Evolutionary conservation across 2,888 invertebrate genomes (phyloP).

Genomic region (Cerastoderma edule): DNA sequence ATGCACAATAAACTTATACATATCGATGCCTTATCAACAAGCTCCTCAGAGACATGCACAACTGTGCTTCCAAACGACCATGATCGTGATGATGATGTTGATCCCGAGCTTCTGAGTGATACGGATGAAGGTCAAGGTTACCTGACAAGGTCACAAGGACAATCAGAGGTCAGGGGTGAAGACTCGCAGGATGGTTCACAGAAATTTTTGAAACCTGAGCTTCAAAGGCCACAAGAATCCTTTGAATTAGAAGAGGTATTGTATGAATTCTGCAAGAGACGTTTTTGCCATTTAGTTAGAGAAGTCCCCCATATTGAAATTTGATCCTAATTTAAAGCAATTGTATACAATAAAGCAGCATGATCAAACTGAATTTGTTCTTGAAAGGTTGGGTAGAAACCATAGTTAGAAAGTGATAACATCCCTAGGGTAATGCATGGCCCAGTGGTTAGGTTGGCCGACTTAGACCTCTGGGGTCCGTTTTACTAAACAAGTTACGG

Average conservation of each 20-base stretch:
- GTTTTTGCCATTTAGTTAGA: too few species aligned
- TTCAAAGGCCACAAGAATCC: slow-evolving; percentile 46
- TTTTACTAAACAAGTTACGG: too few species aligned
- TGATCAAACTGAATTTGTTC: too few species aligned
- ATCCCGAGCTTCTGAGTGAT: neutral
- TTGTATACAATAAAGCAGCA: too few species aligned
- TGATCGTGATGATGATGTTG: neutral
- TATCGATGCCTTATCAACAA: slow-evolving; percentile 49
- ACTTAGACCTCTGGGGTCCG: too few species aligned
- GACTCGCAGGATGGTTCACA: slow-evolving; percentile 12
- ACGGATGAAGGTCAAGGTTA: neutral
- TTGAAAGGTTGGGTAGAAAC: too few species aligned
- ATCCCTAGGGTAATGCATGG: too few species aligned
- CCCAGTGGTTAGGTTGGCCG: too few species aligned
- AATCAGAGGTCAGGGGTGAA: slow-evolving; percentile 11
- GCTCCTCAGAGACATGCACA: slow-evolving; percentile 44
- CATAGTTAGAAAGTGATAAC: too few species aligned
- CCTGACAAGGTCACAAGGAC: neutral
- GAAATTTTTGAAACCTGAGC: slow-evolving; percentile 32
- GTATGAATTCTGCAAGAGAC: too few species aligned
- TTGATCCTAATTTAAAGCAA: too few species aligned
- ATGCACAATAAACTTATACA: slow-evolving; percentile 24
- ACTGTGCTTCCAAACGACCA: slow-evolving; percentile 31
- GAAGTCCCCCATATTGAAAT: too few species aligned
- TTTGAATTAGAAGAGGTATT: slow-evolving; percentile 61